Evolutionary conservation across 1,140 invertebrate species (phyloP), one percentile per base, ranked within the genome.

Genomic region (Paraescarpia echinospica): DNA sequence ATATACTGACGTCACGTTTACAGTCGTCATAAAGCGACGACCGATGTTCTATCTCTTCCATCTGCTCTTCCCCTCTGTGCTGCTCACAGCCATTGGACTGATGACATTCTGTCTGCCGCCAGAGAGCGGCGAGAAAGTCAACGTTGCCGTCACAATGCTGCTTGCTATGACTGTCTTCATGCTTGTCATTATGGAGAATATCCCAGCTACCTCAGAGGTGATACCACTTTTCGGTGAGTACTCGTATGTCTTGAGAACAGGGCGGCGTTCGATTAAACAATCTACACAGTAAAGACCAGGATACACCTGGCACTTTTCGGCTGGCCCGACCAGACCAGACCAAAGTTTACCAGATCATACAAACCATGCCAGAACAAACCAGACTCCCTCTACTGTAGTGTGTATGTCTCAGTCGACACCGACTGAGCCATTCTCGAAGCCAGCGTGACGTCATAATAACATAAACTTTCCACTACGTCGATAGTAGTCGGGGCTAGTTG

Each of bases 71-170:
- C 93, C 93, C 5, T 93, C 91, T 92, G 91, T 93, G 14, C 91
- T 93, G 33, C 89, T 93, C 33, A 93, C 92, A 88, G 93, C 48
- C n/a, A 92, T 93, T 0, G 91, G 93, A 94, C 97, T 99, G 94
- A 97, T 99, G 94, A 99, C 99, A 94, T 99, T 99, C 96, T 99
- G 99, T 92, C 97, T 99, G 95, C 99, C 99, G 95, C 99, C 99
- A 93, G 99, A 99, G 96, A 99, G 99, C 93, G 99, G 99, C 95
- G 99, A 99, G 97, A 99, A 99, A 97, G 97, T 99, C 94, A 99
- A 99, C 94, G 97, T 99, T 96, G 99, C 98, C 93, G 98, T 99
- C 96, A 99, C 96, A 22, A 95, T 96, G 0, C 94, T 96, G 1
- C 94, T 96, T 33, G 96, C 96, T 8, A 95, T 96, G 92, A 96